phyloP scores from a whole-genome alignment of 2,113 vertebrate species.

The Tupaia tana region DNA sequence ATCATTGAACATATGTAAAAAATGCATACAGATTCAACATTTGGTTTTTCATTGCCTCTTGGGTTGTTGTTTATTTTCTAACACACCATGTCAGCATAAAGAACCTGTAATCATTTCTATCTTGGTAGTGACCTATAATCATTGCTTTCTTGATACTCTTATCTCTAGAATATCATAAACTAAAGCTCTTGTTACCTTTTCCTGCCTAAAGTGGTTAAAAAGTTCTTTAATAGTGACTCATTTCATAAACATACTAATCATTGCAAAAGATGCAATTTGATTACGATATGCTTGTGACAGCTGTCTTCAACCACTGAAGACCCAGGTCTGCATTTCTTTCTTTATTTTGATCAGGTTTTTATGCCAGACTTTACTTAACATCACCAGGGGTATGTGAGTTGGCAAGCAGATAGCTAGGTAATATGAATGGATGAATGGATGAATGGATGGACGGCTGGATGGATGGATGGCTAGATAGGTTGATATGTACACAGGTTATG shows the following conservation, averaged over 20 bases:
- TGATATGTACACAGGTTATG: neutral
- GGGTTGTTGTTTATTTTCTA: slow-evolving; percentile 27
- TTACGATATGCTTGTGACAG: neutral
- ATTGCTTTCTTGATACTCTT: slow-evolving; percentile 6
- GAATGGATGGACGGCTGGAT: neutral
- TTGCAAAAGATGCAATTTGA: slow-evolving; percentile 25
- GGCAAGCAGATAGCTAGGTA: slow-evolving; percentile 4
- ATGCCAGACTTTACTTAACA: neutral
- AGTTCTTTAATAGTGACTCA: slow-evolving; percentile 48
- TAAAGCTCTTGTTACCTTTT: slow-evolving; percentile 44
- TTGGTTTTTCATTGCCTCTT: slow-evolving; percentile 36
- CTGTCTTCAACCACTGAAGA: neutral
- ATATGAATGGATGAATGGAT: neutral
- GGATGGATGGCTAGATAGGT: neutral
- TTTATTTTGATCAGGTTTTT: neutral
- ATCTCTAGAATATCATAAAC: slow-evolving; percentile 32
- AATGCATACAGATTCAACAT: slow-evolving; percentile 6
- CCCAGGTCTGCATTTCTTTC: neutral
- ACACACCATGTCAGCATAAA: neutral
- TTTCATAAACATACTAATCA: slow-evolving; percentile 42
- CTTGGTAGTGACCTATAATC: neutral
- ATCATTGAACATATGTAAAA: neutral
- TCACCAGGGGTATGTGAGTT: neutral
- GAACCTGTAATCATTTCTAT: neutral
- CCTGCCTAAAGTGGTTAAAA: slow-evolving; percentile 3